These are phyloP conservation scores for Pammene fasciana DNA, from an alignment of 2,888 invertebrate genomes.

Conservation along the genomic window DNA sequence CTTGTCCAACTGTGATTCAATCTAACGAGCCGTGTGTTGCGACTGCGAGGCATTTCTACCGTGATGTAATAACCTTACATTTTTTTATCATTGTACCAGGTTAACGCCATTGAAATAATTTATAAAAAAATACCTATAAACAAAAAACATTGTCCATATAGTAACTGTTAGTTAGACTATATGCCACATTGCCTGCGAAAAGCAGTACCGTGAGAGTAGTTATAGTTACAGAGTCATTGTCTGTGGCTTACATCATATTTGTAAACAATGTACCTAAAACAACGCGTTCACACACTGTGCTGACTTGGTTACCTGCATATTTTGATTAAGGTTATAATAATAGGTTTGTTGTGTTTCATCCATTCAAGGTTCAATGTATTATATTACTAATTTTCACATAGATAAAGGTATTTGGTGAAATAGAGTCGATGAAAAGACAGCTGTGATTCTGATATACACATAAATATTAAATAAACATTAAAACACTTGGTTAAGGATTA, in stretches of 20 bases:
- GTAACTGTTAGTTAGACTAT: constrained; percentile 15
- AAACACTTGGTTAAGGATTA: no score
- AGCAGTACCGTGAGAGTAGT: neutral
- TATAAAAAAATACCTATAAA: neutral
- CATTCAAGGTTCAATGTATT: neutral
- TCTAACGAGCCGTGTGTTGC: constrained; percentile 16
- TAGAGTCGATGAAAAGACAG: no score
- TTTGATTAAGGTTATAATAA: constrained; percentile 3
- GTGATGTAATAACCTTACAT: constrained; percentile 6
- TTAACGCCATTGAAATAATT: neutral
- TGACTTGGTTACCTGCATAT: constrained; percentile 21
- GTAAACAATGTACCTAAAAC: constrained; percentile 30
- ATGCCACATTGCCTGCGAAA: constrained; percentile 10
- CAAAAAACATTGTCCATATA: neutral
- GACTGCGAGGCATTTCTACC: neutral
- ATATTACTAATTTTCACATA: neutral
- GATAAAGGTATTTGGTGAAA: no score
- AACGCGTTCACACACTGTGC: constrained; percentile 9
- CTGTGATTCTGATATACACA: no score
- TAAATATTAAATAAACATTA: no score
- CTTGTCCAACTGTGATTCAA: constrained; percentile 19
- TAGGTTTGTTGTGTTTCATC: neutral
- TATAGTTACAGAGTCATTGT: constrained; percentile 49
- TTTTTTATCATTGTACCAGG: neutral
- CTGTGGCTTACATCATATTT: constrained; percentile 44